A percentile compares a stretch with the other conserved stretches of the same genome.
Conservation (phyloP, 2,888 invertebrate genomes). For the Neoaliturus tenellus region DNA sequence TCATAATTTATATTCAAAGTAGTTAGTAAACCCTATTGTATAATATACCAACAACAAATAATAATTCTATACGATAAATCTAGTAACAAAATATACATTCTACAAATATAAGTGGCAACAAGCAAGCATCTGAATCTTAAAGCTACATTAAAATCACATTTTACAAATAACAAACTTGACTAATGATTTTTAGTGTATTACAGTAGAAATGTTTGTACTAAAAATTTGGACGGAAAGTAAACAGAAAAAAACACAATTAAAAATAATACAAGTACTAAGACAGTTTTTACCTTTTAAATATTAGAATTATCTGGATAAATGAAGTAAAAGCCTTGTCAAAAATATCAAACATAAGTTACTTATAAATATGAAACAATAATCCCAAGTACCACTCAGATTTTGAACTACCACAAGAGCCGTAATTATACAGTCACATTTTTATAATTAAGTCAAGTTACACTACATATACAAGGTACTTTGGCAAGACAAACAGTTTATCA, state of each 20-base stretch:
- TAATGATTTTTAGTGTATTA: no score
- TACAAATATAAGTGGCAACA: slow-evolving; percentile 31
- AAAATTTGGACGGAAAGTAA: slow-evolving; percentile 11
- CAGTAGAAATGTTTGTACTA: neutral
- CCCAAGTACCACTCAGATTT: no score
- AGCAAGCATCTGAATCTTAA: neutral
- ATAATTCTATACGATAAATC: neutral
- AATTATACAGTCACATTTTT: neutral
- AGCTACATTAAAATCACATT: slow-evolving; percentile 20
- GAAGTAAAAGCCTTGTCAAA: no score
- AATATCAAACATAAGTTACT: no score
- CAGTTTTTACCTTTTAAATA: no score
- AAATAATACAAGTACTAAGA: no score
- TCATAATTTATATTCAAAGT: neutral
- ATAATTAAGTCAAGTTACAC: neutral
- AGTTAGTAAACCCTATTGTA: neutral
- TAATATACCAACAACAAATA: neutral
- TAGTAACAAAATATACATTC: slow-evolving; percentile 34
- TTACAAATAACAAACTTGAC: neutral
- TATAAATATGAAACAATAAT: no score
- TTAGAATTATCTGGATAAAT: no score
- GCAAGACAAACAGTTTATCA: neutral
- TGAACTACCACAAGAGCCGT: neutral
- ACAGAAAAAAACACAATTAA: no score
- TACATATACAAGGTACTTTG: neutral